A percentile compares a stretch with the other conserved stretches of the same genome.
These are phyloP conservation scores for Naso thynnoides DNA, from an alignment of 2,797 vertebrate species.

Conservation along the genomic window DNA sequence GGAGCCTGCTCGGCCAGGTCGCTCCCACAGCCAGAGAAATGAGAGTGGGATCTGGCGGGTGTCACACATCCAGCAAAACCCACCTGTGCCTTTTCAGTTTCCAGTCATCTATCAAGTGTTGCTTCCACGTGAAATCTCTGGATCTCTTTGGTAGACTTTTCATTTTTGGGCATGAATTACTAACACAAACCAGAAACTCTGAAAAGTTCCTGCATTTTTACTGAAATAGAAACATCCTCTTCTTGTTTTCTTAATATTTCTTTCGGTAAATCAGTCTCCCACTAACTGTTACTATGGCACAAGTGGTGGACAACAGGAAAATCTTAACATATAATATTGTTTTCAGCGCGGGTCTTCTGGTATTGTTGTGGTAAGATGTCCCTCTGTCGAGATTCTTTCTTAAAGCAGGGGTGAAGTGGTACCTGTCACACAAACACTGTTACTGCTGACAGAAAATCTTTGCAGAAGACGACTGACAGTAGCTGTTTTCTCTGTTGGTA, in stretches of 20 bases:
- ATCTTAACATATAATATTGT: not conserved
- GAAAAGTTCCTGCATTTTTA: not conserved
- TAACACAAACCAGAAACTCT: conserved; percentile 19
- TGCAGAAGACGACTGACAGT: too few species aligned
- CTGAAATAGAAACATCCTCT: not conserved
- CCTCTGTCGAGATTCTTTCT: too few species aligned
- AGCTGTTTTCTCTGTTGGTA: too few species aligned
- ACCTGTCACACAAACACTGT: not conserved
- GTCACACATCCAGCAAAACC: conserved; percentile 12
- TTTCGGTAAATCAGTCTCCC: not conserved
- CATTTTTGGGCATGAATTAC: not conserved
- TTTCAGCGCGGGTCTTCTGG: too few species aligned
- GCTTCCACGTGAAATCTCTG: conserved; percentile 14
- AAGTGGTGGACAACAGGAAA: not conserved
- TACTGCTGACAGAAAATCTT: not conserved
- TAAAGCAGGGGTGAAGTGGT: not conserved
- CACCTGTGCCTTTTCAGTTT: conserved; percentile 13
- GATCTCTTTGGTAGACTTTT: conserved; percentile 12
- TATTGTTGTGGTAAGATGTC: conserved; percentile 10
- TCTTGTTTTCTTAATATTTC: not conserved
- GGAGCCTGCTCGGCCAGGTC: conserved; percentile 10
- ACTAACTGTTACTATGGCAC: not conserved
- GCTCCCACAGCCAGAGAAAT: conserved; percentile 19
- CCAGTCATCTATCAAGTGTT: conserved; percentile 4
- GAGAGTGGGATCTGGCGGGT: conserved; percentile 21